These are phyloP conservation scores for Stratiomys singularior DNA, from an alignment of 2,888 invertebrate genomes.

Conservation along the genomic window DNA sequence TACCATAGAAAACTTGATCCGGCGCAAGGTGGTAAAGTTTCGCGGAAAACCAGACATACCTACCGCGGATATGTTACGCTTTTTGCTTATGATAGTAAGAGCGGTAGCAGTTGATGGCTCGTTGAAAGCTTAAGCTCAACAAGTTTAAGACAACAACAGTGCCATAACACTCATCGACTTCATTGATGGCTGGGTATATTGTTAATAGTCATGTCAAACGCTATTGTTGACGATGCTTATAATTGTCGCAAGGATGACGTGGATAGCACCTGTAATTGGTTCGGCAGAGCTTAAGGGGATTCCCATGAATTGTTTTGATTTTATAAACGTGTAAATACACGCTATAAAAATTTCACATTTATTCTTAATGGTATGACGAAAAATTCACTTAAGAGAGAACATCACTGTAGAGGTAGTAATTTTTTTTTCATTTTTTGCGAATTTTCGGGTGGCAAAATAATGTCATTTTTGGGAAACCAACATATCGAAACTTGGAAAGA, in stretches of 20 bases:
- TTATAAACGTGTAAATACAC: too few relatives aligned
- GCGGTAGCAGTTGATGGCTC: neutral
- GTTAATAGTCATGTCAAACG: neutral
- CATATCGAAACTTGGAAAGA: too few relatives aligned
- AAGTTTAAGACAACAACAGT: slow-evolving; percentile 9
- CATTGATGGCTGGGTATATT: neutral
- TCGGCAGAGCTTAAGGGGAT: neutral
- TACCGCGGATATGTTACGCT: too few relatives aligned
- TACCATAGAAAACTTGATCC: neutral
- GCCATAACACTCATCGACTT: slow-evolving; percentile 1
- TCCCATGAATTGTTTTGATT: neutral
- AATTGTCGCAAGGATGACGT: neutral
- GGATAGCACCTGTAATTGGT: neutral
- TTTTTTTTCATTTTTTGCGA: too few relatives aligned
- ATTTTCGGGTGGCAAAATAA: too few relatives aligned
- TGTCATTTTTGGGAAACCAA: too few relatives aligned
- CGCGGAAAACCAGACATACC: neutral
- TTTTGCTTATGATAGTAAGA: too few relatives aligned
- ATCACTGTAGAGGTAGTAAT: too few relatives aligned
- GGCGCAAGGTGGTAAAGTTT: slow-evolving; percentile 12
- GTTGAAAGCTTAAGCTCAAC: slow-evolving; percentile 21
- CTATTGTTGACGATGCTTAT: neutral
- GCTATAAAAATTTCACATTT: too few relatives aligned
- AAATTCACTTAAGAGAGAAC: too few relatives aligned
- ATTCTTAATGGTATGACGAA: too few relatives aligned